Base-by-base conservation (phyloP, 2,113 vertebrate species). In the Thinocorus orbignyianus region DNA sequence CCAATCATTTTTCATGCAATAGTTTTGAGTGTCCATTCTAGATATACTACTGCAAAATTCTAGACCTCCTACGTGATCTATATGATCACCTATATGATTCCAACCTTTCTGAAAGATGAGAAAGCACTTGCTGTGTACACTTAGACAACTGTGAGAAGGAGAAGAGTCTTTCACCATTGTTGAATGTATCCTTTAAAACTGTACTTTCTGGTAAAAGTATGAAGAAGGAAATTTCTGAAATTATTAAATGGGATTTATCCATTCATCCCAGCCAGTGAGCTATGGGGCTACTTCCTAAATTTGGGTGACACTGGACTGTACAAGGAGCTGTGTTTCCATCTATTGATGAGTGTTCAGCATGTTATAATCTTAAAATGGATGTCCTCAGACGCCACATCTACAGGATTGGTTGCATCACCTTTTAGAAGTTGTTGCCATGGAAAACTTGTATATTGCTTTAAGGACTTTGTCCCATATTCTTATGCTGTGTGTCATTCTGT, bases 401-500 rank as follows among this genome's bases (percentile, higher is more conserved):
- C 68, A 70, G 52, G 46, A 81, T 26, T 79, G 57, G 68, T 92
- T 90, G 96, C 71, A 92, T 87, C 39, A 95, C 93, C 52, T 88
- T 90, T 92, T 79, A 83, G 68, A 88, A 87, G 44, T 72, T 95
- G 95, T 97, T 97, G 96, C 94, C 86, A 96, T 97, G 94, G 91
- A 93, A 97, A 95, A 93, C 37, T 77, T 94, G 83, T 91, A 65
- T 87, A 91, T 76, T 91, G 71, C 89, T 95, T 68, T 72, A 72
- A 86, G 78, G 88, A 89, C 44, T 93, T 73, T 73, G 73, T 84
- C 78, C 87, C 33, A 85, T 86, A 86, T 83, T 91, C 82, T 77
- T 94, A 70, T 77, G 52, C 42, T 88, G 70, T 82, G 49, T 97
- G 71, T 81, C 85, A 93, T 81, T 84, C 76, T 86, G 57, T 85